Percentiles rank a stretch among this genome's conserved stretches.
Evolutionary conservation across 2,888 invertebrate species (phyloP).

Genomic region (Agriopis leucophaearia): DNA sequence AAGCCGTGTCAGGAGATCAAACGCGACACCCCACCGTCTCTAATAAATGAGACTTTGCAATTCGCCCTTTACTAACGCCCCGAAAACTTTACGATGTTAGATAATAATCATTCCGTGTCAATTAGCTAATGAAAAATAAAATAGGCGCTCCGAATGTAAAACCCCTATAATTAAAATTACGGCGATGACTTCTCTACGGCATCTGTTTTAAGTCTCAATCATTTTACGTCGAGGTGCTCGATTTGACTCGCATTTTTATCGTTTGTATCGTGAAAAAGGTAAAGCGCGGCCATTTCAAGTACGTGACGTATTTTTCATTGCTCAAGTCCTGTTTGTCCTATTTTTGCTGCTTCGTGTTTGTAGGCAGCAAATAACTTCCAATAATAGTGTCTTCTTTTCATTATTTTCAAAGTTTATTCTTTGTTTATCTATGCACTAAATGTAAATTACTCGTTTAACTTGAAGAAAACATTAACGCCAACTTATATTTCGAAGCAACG

Average conservation of each 20-base stretch:
- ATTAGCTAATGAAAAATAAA: slow-evolving; percentile 86
- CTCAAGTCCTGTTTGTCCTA: slow-evolving; percentile 3
- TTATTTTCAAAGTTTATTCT: too few relatives aligned
- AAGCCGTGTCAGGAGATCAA: slow-evolving; percentile 73
- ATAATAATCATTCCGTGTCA: slow-evolving; percentile 83
- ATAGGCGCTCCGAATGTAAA: slow-evolving; percentile 71
- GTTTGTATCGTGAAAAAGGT: background rate
- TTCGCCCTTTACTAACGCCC: slow-evolving; percentile 61
- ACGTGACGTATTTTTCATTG: slow-evolving; percentile 4
- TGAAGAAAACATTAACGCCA: too few relatives aligned
- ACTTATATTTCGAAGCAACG: background rate
- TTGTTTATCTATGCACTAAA: too few relatives aligned
- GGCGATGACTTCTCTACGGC: slow-evolving; percentile 68
- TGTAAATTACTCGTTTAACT: too few relatives aligned
- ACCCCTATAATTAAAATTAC: slow-evolving; percentile 79
- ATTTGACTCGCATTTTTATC: slow-evolving; percentile 4
- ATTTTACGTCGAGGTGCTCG: slow-evolving; percentile 29
- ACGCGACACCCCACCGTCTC: slow-evolving; percentile 59
- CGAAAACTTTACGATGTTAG: slow-evolving; percentile 76
- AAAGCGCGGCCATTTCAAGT: slow-evolving; percentile 3
- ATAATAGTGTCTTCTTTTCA: too few relatives aligned
- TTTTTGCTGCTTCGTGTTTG: background rate
- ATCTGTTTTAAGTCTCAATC: slow-evolving; percentile 71
- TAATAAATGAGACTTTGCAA: slow-evolving; percentile 64
- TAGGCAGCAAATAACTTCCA: background rate